phyloP scores from a whole-genome alignment of 2,888 invertebrate genomes.

The Morinoia aosen region DNA sequence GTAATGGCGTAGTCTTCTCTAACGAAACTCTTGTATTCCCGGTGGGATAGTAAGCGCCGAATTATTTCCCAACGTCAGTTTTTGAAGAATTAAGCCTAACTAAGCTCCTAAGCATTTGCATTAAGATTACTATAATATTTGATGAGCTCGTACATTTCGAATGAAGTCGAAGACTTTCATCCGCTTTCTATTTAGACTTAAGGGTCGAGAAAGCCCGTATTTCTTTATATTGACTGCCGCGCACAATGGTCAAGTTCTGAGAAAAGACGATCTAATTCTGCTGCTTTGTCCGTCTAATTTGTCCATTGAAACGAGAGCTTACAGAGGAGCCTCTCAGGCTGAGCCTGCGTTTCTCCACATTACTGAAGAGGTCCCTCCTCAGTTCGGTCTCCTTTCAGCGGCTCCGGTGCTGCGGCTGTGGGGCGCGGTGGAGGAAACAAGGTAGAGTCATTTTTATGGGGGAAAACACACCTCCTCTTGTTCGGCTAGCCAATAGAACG shows the following conservation, averaged over 20 bases:
- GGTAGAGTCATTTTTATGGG: too few species aligned
- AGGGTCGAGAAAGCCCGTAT: not conserved
- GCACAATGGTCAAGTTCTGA: not conserved
- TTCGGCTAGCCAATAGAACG: not conserved
- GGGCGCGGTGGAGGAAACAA: too few species aligned
- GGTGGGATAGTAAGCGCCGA: too few species aligned
- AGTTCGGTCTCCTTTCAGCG: not conserved
- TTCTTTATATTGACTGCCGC: not conserved
- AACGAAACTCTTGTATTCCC: too few species aligned
- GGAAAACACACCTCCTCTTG: not conserved
- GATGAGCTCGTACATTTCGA: too few species aligned
- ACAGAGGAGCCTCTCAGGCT: not conserved
- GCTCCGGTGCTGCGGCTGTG: too few species aligned
- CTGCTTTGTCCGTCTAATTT: not conserved
- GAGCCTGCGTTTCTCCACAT: not conserved
- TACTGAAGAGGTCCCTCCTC: not conserved
- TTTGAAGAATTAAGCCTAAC: too few species aligned
- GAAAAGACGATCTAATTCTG: constrained; percentile 1
- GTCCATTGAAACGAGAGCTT: not conserved
- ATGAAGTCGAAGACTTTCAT: too few species aligned
- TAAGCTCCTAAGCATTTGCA: too few species aligned
- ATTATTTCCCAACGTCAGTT: too few species aligned
- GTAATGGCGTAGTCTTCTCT: too few species aligned
- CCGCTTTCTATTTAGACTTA: not conserved
- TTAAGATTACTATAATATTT: too few species aligned